Conservation (phyloP, 1,140 invertebrate species). For the Bursaphelenchus mucronatus region DNA sequence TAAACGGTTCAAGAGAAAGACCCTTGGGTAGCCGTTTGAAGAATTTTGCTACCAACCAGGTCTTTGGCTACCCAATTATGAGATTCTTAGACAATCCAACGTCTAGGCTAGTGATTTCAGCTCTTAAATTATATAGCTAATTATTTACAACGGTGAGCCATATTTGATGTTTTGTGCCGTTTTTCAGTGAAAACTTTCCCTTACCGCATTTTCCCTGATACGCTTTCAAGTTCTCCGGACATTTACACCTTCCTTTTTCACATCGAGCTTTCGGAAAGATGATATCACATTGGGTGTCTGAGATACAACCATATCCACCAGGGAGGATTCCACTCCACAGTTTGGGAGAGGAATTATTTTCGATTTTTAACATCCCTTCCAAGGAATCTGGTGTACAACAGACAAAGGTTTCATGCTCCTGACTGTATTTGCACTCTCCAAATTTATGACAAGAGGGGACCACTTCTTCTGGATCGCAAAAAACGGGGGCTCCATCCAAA, state of each 20-base stretch:
- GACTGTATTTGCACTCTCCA: neutral
- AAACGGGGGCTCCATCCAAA: neutral
- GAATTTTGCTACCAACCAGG: too few relatives aligned
- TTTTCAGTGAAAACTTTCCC: neutral
- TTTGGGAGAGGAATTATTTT: neutral
- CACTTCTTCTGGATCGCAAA: conserved; percentile 6
- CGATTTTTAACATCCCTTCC: conserved; percentile 4
- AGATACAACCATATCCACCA: conserved; percentile 5
- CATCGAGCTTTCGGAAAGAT: neutral
- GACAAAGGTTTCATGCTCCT: neutral
- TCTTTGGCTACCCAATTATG: too few relatives aligned
- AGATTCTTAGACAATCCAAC: too few relatives aligned
- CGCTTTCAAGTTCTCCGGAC: neutral
- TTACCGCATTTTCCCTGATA: conserved; percentile 6
- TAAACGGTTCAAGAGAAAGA: too few relatives aligned
- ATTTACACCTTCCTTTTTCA: conserved; percentile 2
- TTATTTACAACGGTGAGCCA: too few relatives aligned
- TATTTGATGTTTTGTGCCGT: too few relatives aligned
- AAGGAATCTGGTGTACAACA: conserved; percentile 6
- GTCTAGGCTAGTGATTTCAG: too few relatives aligned
- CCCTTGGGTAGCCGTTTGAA: too few relatives aligned
- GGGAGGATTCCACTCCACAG: conserved; percentile 11
- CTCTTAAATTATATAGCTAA: too few relatives aligned
- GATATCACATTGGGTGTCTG: neutral
- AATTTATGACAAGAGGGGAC: neutral